Evolutionary conservation across 2,113 vertebrate genomes (phyloP), one percentile per base, ranked within the genome.

Genomic region (Ranitomeya imitator): DNA sequence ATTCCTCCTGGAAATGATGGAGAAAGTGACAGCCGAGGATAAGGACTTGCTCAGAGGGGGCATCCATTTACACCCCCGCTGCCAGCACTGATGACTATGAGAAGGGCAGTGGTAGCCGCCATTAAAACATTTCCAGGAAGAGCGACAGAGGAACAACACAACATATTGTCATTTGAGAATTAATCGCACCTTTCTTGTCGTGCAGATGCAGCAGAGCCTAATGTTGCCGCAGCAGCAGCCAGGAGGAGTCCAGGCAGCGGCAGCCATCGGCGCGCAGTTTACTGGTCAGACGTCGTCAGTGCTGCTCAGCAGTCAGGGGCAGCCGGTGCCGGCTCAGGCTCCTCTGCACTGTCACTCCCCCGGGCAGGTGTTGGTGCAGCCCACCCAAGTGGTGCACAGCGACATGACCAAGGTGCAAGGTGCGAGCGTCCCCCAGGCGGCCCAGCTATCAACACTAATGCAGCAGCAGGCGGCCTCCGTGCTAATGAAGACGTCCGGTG

Each of bases 201-300:
- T 12, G 26, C 74, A 98, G 97, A 93, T 97, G 89, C 96, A 97
- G 31, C 96, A 97, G 79, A 97, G 92, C 90, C 96, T 97, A 79
- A 92, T 98, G 63, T 92, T 97, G 83, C 92, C 94, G 79, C 90
- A 88, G 16, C 94, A 94, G 3, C 92, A 92, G 87, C 83, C 91
- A 4, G 71, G 91, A 54, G 85, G 52, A 14, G 88, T 88, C 61
- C 91, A 92, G 80, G 31, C 90, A 0, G 85, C 92, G 8, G n/a
- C 92, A 1, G 86, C 87, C 21, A 81, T 94, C 71, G 83, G 89
- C 85, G 71, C 89, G 63, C 91, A 91, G 63, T 93, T 94, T 21
- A 23, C 89, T 91, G 91, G 85, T 80, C 91, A 93, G 55, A 3
- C 93, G 0, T 89, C 93, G 82, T 92, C 94, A 0, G 90, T 93